Conservation (phyloP, 1,140 invertebrate genomes). For the Andricus grossulariae region DNA sequence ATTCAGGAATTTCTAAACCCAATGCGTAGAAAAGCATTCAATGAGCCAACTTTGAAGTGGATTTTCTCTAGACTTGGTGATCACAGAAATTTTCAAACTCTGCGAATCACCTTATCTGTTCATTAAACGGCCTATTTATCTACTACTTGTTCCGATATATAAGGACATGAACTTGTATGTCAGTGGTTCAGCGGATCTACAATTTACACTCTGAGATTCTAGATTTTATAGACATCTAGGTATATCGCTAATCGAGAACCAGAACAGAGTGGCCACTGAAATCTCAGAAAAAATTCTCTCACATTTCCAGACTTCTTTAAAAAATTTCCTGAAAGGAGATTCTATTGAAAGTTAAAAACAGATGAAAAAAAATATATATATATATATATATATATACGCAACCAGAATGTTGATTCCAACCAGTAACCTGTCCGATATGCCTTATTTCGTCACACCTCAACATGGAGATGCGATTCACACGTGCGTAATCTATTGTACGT, state of each 20-base stretch:
- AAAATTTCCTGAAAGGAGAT: too few relatives aligned
- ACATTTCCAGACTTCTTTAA: too few relatives aligned
- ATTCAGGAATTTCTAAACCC: constrained; percentile 2
- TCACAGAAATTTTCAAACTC: constrained; percentile 8
- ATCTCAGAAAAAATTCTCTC: too few relatives aligned
- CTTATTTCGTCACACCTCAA: not conserved
- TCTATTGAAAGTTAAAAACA: too few relatives aligned
- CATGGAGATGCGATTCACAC: not conserved
- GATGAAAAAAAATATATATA: too few relatives aligned
- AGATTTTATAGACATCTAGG: not conserved
- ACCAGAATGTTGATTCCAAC: not conserved
- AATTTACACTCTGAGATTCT: not conserved
- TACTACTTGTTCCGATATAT: constrained; percentile 11
- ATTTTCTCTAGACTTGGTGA: constrained; percentile 10
- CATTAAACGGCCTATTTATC: constrained; percentile 21
- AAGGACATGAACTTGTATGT: constrained; percentile 24
- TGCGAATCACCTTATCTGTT: constrained; percentile 23
- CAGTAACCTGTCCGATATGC: not conserved
- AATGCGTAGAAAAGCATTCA: not conserved
- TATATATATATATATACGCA: not conserved
- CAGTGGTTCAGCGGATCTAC: constrained; percentile 20
- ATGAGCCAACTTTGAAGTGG: constrained; percentile 6
- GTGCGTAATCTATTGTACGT: not conserved
- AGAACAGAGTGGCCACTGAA: too few relatives aligned
- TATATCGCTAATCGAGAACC: not conserved